Percentiles rank a stretch among this genome's conserved stretches.
phyloP scores from a whole-genome alignment of 2,113 vertebrate genomes.

The Leuciscus idus region DNA sequence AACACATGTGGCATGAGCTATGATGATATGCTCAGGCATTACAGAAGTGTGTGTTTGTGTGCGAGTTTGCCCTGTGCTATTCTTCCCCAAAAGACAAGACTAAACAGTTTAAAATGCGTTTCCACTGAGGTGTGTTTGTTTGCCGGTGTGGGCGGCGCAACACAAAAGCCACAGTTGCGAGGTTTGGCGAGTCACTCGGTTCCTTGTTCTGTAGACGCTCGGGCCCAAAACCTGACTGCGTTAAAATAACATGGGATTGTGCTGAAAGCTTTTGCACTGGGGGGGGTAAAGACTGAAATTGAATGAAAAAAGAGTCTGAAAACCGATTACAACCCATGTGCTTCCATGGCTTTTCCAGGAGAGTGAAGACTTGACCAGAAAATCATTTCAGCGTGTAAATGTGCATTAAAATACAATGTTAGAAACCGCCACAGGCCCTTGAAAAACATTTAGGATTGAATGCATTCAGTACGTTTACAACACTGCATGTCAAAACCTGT shows the following conservation, averaged over 20 bases:
- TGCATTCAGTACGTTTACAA: conserved; percentile 4
- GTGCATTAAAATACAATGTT: conserved; percentile 14
- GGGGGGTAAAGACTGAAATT: conserved; percentile 2
- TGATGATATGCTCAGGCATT: conserved; percentile 29
- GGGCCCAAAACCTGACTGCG: neutral
- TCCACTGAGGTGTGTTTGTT: conserved; percentile 44
- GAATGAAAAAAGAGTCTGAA: conserved; percentile 26
- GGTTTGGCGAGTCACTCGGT: conserved; percentile 9
- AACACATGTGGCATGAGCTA: conserved; percentile 19
- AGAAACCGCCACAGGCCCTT: conserved; percentile 9
- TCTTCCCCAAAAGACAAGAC: conserved; percentile 47
- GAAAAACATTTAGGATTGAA: conserved; percentile 14
- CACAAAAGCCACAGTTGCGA: conserved; percentile 30
- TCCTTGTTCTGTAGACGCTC: neutral
- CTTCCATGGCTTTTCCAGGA: conserved; percentile 13
- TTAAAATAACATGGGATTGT: conserved; percentile 11
- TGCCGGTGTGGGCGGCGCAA: conserved; percentile 22
- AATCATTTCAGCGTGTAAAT: conserved; percentile 26
- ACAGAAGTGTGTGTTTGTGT: conserved; percentile 3
- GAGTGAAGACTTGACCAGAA: conserved; percentile 8
- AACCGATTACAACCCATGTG: conserved; percentile 3
- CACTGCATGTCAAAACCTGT: conserved; percentile 10
- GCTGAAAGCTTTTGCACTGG: neutral
- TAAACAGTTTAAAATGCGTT: conserved; percentile 46
- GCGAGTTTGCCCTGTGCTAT: neutral